These are phyloP conservation scores for Aplidium turbinatum DNA, from an alignment of 23 tunicate genomes.

Conservation along the genomic window DNA sequence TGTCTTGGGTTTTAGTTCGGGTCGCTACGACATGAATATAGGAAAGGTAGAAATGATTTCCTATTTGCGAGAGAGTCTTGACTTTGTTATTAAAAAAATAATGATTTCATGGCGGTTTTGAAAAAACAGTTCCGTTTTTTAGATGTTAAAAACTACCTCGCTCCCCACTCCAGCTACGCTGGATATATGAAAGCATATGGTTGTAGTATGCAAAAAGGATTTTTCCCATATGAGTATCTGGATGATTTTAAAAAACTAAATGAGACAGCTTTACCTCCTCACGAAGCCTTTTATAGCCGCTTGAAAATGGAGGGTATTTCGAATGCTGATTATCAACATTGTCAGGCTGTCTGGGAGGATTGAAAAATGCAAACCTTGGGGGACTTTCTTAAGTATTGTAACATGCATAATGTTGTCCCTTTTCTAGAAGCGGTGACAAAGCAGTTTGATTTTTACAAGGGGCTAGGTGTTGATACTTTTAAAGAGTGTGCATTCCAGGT, in stretches of 20 bases:
- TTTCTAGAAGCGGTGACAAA: background rate
- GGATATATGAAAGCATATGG: background rate
- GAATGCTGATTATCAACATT: background rate
- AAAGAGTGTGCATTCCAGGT: background rate
- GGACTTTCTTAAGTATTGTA: background rate
- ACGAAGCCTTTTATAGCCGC: background rate
- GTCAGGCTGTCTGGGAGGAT: background rate
- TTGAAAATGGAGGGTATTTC: background rate
- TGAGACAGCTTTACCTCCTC: background rate
- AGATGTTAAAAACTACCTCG: background rate
- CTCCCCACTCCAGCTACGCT: background rate
- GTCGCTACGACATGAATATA: no score
- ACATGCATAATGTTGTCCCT: background rate
- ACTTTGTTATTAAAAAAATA: no score
- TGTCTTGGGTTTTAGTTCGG: no score
- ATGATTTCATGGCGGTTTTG: background rate
- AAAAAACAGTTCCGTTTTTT: background rate
- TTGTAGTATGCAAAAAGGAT: background rate
- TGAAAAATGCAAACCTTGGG: background rate
- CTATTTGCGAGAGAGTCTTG: no score
- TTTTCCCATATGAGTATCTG: background rate
- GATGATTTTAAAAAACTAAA: background rate
- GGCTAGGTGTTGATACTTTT: background rate
- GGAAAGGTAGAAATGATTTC: no score
- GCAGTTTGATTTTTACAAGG: background rate